Conservation (phyloP, 2,888 invertebrate genomes). For the Aleiodes leptofemur region DNA sequence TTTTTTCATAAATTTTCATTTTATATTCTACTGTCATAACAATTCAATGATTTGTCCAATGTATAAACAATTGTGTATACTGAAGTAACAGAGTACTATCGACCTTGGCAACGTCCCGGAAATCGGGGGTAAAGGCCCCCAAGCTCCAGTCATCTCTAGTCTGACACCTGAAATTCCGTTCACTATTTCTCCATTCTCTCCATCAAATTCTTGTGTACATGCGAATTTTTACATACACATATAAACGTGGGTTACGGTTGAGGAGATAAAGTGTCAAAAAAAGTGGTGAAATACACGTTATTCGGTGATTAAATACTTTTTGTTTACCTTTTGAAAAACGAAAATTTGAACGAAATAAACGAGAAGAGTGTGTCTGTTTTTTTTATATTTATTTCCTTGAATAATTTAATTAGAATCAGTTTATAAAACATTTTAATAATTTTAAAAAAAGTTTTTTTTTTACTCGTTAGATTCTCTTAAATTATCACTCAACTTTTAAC, state of each 20-base stretch:
- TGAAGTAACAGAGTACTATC: slow-evolving; percentile 7
- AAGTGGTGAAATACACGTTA: slow-evolving; percentile 1
- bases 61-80: slow-evolving; percentile 4
- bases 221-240: neutral
- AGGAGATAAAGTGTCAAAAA: neutral
- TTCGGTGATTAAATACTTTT: neutral
- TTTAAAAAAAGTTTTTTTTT: no score
- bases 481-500: no score
- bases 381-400: neutral
- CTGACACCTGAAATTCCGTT: neutral
- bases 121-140: slow-evolving; percentile 20
- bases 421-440: no score
- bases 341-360: neutral
- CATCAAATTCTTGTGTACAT: neutral
- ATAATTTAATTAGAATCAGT: no score
- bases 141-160: slow-evolving; percentile 14
- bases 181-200: no score
- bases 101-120: slow-evolving; percentile 34
- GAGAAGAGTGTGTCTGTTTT: neutral
- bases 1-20: slow-evolving; percentile 11
- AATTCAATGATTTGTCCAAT: neutral
- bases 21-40: neutral
- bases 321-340: neutral
- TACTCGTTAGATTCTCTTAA: no score
- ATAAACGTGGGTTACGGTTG: neutral